Conservation (phyloP, 2,888 invertebrate species). For the Stictocephala bisonia region DNA sequence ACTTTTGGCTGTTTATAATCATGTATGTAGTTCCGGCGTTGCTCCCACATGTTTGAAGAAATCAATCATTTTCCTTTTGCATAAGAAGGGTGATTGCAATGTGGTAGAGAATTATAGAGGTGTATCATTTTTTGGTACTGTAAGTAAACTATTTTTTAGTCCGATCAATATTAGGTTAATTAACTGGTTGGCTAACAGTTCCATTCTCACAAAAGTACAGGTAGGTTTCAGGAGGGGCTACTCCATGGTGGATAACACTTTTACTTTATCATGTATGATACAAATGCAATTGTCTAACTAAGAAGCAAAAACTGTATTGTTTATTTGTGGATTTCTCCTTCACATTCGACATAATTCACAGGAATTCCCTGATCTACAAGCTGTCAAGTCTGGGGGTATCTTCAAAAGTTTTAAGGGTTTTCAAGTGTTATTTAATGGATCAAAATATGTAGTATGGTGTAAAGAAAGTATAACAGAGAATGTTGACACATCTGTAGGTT, state of each 20-base stretch:
- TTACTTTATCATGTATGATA: slow-evolving; percentile 45
- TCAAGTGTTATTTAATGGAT: slow-evolving; percentile 32
- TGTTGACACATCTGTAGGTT: slow-evolving; percentile 38
- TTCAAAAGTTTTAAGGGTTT: slow-evolving; percentile 40
- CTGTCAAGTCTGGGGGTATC: slow-evolving; percentile 38
- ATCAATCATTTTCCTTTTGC: not conserved
- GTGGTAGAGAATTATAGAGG: not conserved
- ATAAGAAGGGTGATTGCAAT: slow-evolving; percentile 13
- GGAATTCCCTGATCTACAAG: slow-evolving; percentile 48
- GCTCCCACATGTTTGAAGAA: not conserved
- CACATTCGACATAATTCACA: slow-evolving; percentile 53
- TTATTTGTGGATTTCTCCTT: slow-evolving; percentile 48
- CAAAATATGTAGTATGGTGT: slow-evolving; percentile 39
- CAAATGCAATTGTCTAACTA: slow-evolving; percentile 36
- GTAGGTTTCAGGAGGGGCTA: slow-evolving; percentile 50
- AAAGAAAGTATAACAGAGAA: slow-evolving; percentile 30
- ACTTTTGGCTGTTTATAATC: not conserved
- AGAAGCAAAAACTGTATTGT: slow-evolving; percentile 48
- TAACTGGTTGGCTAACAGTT: not conserved
- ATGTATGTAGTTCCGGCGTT: not conserved
- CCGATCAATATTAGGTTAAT: not conserved
- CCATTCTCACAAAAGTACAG: slow-evolving; percentile 49
- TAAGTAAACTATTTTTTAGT: not conserved
- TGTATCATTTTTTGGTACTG: not conserved
- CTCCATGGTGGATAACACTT: slow-evolving; percentile 49